Evolutionary conservation across 2,888 invertebrate genomes (phyloP), one percentile per base, ranked within the genome.

Genomic region (Zele albiditarsus): DNA sequence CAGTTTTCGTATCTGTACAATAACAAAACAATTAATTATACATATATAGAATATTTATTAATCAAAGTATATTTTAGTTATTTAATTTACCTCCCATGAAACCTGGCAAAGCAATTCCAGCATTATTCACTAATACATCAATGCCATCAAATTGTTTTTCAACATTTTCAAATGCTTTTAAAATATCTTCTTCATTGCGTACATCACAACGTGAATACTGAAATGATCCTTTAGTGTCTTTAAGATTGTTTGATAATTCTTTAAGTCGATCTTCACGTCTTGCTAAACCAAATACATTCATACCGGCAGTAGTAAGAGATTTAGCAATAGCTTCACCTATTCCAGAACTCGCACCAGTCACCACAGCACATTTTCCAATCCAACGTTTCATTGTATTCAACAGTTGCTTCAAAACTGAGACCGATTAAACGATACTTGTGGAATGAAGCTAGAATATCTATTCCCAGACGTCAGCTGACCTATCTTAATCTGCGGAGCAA

Each of bases 271-370:
- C 90, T 1, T 90, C 82, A 42, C 91, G 90, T 71, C 92, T 87
- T 0, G 91, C 91, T 79, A 92, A 86, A 0, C 91, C 92, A 0
- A 92, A 89, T 0, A 93, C 93, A 71, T 89, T 89, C 73, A 93
- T 79, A 0, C 92, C 93, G 5, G 89, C 86, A 60, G 89, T 85
- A 0, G 90, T 88, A 46, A 92, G 85, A 72, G 90, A 89, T 78
- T 86, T 82, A 6, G 88, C 87, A 63, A 91, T 89, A 5, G 90
- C 90, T 1, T 90, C 90, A 20, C 92, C 93, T 71, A 93, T 93
- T 3, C 93, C 93, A 0, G 91, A 89, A 84, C 93, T 93, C 12
- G 92, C 93, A 1, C 93, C 93, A 0, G 93, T 93, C 66, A 93
- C 92, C 23, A 93, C 90, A 0, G 93, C 93, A 0, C 92, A 91